Evolutionary conservation across 2,888 invertebrate species (phyloP).

Genomic region (Deilephila elpenor): DNA sequence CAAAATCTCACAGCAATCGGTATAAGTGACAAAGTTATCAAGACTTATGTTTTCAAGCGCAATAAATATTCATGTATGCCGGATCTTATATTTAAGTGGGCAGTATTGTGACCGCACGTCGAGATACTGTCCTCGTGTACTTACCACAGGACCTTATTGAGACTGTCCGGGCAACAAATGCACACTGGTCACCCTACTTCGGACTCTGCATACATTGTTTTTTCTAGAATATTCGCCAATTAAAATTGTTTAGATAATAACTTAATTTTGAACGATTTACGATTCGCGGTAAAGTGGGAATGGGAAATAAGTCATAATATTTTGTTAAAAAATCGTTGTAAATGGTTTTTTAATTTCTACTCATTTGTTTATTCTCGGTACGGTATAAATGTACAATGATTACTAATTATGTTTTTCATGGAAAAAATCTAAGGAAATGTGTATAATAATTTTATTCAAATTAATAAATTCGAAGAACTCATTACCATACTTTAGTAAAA

Average conservation of each 20-base stretch:
- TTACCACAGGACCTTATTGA: constrained; percentile 64
- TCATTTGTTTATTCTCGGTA: background rate
- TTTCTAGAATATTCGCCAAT: constrained; percentile 5
- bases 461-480: background rate
- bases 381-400: background rate
- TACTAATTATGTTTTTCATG: background rate
- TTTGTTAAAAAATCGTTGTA: background rate
- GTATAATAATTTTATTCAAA: background rate
- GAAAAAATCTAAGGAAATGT: background rate
- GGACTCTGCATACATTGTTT: constrained; percentile 33
- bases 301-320: background rate
- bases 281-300: background rate
- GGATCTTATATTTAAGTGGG: constrained; percentile 54
- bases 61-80: constrained; percentile 45
- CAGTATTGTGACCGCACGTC: constrained; percentile 63
- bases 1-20: background rate
- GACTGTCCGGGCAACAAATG: constrained; percentile 54
- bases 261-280: background rate
- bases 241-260: background rate
- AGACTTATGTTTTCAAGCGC: constrained; percentile 2
- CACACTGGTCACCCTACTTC: constrained; percentile 47
- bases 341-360: background rate
- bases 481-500: background rate
- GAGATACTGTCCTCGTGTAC: constrained; percentile 61
- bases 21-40: background rate